phyloP scores from a whole-genome alignment of 2,113 vertebrate species.

The Chloropsis hardwickii region DNA sequence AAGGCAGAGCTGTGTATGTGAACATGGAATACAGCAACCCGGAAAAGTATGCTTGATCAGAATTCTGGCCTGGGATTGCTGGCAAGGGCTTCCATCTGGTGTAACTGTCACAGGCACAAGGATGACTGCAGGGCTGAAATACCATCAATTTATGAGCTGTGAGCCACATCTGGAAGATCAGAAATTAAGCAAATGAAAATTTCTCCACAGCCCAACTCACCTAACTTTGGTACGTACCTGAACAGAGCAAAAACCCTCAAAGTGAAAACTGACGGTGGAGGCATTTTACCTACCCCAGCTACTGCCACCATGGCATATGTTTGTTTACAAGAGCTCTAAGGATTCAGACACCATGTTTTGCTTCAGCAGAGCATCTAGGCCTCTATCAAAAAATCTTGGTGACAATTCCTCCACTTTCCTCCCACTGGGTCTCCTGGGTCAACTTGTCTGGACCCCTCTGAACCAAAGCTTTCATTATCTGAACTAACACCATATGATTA shows the following conservation, averaged over 20 bases:
- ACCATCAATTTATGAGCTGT: background rate
- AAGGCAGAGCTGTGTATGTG: background rate
- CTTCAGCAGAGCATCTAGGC: background rate
- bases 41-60: background rate
- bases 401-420: background rate
- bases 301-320: background rate
- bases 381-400: background rate
- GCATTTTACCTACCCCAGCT: background rate
- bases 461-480: background rate
- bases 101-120: background rate
- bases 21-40: background rate
- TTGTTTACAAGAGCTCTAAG: background rate
- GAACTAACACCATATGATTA: background rate
- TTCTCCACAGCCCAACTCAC: background rate
- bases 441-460: background rate
- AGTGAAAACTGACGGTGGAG: background rate
- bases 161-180: background rate
- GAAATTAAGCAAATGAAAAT: background rate
- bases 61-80: rapidly evolving
- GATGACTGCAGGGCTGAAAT: background rate
- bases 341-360: background rate
- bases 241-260: background rate
- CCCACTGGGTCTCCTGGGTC: background rate
- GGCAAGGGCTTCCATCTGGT: background rate
- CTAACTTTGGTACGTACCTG: background rate